Evolutionary conservation across 2,113 vertebrate genomes (phyloP).

Genomic region (Actinemys pallida): DNA sequence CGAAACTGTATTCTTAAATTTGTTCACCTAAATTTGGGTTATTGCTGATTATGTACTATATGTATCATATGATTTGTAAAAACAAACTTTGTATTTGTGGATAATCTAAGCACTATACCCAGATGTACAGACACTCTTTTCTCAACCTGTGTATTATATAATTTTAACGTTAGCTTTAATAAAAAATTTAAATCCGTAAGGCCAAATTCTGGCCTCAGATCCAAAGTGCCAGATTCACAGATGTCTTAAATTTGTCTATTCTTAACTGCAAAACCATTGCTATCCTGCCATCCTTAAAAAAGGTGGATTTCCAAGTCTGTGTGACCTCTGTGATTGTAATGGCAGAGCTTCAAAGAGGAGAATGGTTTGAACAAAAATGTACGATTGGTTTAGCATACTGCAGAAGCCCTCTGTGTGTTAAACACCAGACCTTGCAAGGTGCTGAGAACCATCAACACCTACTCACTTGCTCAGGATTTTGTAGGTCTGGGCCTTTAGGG

Average conservation of each 20-base stretch:
- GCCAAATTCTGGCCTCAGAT: background rate
- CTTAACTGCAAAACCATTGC: slow-evolving; percentile 47
- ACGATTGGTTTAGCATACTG: fast-evolving
- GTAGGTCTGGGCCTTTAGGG: background rate
- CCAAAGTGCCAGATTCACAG: background rate
- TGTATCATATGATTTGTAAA: too few species aligned
- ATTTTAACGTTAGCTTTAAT: too few species aligned
- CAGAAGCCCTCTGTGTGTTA: background rate
- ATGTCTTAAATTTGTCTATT: slow-evolving; percentile 7
- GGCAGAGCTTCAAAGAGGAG: slow-evolving; percentile 25
- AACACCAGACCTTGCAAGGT: background rate
- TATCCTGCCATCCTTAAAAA: slow-evolving; percentile 6
- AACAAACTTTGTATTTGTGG: too few species aligned
- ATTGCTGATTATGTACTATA: too few species aligned
- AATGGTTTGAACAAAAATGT: slow-evolving; percentile 26
- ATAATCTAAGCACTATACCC: too few species aligned
- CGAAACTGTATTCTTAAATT: too few species aligned
- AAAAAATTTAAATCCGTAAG: background rate
- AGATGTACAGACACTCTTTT: too few species aligned
- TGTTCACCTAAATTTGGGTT: too few species aligned
- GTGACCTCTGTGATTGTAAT: background rate
- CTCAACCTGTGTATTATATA: too few species aligned
- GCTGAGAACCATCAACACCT: background rate
- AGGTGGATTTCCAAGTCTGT: background rate
- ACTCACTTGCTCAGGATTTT: background rate